Evolutionary conservation across 2,113 vertebrate genomes (phyloP), one percentile per base, ranked within the genome.

Genomic region (Tonatia bakeri): DNA sequence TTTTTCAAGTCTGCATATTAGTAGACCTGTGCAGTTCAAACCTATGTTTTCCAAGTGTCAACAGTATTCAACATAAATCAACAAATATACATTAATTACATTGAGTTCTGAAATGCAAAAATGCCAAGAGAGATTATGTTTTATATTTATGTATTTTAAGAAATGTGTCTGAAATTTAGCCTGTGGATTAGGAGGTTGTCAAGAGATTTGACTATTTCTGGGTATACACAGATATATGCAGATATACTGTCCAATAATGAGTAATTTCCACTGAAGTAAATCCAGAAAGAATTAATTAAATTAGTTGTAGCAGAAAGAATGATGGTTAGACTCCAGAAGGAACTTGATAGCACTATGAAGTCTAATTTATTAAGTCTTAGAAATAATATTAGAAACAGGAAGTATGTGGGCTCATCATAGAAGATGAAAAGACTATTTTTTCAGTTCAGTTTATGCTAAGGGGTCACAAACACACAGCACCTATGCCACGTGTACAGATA

Each of bases 31-130:
- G 15, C 4, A 61, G 26, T 61, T 61, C 26, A 59, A 82, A 43
- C 54, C 36, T 1, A 1, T 81, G 8, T 82, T 61, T 4, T 43
- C 43, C 26, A 82, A 82, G 54, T 16, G 26, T 43, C 56, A 82
- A 31, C 54, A 82, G 1, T 81, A 93, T 95, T 64, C 67, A 87
- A 92, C 85, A 97, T 73, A 94, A 98, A 45, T 95, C 83, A 94
- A 97, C 75, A 94, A 22, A 90, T 92, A 94, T 36, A 72, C 84
- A 40, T 38, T 94, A 98, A 95, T 72, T 91, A 96, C 16, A 52
- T 12, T 92, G 84, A 94, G 13, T 84, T 95, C 91, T 97, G 36
- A 96, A 76, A 92, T 43, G 38, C 19, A 96, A 82, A 95, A 86
- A 93, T 91, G 40, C 59, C 33, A 61, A 73, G 76, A 98, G 73